phyloP scores from a whole-genome alignment of 2,113 vertebrate genomes.

The Dryoscopus gambensis region DNA sequence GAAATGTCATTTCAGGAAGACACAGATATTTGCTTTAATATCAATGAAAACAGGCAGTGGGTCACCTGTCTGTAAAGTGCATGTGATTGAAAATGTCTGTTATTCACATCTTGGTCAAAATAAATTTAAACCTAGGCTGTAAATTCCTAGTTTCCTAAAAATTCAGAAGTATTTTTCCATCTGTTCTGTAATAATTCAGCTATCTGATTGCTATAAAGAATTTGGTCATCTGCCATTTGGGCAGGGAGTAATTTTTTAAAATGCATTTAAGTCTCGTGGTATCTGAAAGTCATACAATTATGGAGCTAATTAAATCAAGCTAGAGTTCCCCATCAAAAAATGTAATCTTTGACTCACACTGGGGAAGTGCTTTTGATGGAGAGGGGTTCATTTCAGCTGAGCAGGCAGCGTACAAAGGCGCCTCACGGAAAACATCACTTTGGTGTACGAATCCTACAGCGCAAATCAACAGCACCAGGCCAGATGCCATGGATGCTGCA shows the following conservation, averaged over 20 bases:
- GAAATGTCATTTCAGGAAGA: background rate
- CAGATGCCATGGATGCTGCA: background rate
- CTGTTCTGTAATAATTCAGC: slow-evolving; percentile 65
- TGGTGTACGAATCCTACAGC: rapidly evolving
- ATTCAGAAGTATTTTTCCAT: slow-evolving; percentile 58
- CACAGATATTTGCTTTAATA: background rate
- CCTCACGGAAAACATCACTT: background rate
- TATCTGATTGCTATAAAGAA: slow-evolving; percentile 51
- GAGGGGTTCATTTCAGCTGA: background rate
- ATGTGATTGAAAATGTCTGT: slow-evolving; percentile 38
- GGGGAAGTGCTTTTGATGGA: background rate
- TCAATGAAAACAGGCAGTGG: background rate
- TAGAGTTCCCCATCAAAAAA: slow-evolving; percentile 9
- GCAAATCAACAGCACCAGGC: background rate
- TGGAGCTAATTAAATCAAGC: slow-evolving; percentile 46
- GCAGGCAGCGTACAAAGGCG: rapidly evolving
- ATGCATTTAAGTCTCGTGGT: background rate
- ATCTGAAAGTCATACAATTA: slow-evolving; percentile 43
- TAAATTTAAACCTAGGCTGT: slow-evolving; percentile 34
- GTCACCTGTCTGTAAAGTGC: slow-evolving; percentile 27
- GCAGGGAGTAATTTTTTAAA: slow-evolving; percentile 6
- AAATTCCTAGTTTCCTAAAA: slow-evolving; percentile 53
- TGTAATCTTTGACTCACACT: background rate
- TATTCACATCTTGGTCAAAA: slow-evolving; percentile 25
- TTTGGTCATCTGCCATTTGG: slow-evolving; percentile 49